These are phyloP conservation scores for Leptinotarsa lineolata DNA, from an alignment of 1,140 invertebrate genomes.

Conservation along the genomic window DNA sequence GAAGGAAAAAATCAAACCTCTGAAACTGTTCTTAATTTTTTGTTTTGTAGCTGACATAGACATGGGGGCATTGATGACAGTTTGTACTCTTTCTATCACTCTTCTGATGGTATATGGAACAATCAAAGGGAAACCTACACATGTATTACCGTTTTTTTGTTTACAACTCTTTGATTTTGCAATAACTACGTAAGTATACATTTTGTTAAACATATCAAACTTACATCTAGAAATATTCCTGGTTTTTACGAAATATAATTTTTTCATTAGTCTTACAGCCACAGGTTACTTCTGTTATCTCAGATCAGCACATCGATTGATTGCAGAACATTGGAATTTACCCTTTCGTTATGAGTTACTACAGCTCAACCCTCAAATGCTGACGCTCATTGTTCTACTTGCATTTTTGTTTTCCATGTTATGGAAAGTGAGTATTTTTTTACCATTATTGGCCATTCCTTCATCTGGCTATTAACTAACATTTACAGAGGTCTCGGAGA, in stretches of 20 bases:
- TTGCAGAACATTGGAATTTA: conserved; percentile 68
- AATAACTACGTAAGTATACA: conserved; percentile 73
- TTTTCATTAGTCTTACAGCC: conserved; percentile 68
- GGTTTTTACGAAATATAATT: neutral
- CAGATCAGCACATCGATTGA: conserved; percentile 74
- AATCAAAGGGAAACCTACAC: conserved; percentile 76
- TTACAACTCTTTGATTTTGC: conserved; percentile 88
- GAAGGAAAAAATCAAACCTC: neutral
- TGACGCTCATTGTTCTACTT: conserved; percentile 73
- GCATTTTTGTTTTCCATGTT: conserved; percentile 73
- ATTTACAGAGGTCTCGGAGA: no score
- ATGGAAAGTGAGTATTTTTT: conserved; percentile 65
- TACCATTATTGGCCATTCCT: no score
- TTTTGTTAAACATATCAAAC: neutral
- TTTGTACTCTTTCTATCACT: conserved; percentile 79
- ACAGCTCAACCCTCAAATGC: conserved; percentile 67
- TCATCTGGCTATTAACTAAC: no score
- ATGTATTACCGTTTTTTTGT: conserved; percentile 86
- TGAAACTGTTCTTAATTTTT: neutral
- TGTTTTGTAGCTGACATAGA: conserved; percentile 73
- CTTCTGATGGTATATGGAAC: conserved; percentile 83
- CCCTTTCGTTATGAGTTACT: conserved; percentile 74
- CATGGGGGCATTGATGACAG: conserved; percentile 75
- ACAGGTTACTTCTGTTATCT: conserved; percentile 84
- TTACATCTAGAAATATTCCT: neutral